Conservation (phyloP, 2,797 vertebrate genomes). For the Vireo griseus region DNA sequence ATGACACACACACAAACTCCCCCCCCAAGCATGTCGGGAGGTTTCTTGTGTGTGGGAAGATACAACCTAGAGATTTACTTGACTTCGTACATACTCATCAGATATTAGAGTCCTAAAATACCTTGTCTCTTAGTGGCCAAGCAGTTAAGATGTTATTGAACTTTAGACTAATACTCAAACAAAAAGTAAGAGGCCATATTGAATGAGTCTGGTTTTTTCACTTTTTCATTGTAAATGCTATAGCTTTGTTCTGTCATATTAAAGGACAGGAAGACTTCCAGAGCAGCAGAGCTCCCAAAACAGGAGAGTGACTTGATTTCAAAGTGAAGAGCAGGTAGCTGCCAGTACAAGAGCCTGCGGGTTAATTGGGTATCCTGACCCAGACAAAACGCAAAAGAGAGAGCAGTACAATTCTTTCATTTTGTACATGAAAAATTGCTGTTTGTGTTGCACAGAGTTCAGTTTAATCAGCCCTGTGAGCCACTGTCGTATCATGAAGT, state of each 20-base stretch:
- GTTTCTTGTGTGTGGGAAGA: background rate
- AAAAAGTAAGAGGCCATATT: slow-evolving; percentile 13
- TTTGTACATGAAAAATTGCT: slow-evolving; percentile 54
- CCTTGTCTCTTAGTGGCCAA: background rate
- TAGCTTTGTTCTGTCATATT: slow-evolving; percentile 52
- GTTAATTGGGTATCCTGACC: slow-evolving; percentile 72
- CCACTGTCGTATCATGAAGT: slow-evolving; percentile 23
- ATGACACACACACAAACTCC: background rate
- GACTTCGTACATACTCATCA: background rate
- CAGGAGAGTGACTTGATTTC: slow-evolving; percentile 64
- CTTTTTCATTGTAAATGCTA: slow-evolving; percentile 10
- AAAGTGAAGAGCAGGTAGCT: slow-evolving; percentile 67
- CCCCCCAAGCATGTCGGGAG: fast-evolving
- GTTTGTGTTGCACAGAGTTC: slow-evolving; percentile 60
- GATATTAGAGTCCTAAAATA: slow-evolving; percentile 16
- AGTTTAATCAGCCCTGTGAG: slow-evolving; percentile 63
- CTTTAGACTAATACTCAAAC: background rate
- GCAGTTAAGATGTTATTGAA: slow-evolving; percentile 47
- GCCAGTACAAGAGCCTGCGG: slow-evolving; percentile 49
- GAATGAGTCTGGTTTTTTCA: background rate
- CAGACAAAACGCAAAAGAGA: slow-evolving; percentile 67
- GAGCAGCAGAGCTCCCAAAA: slow-evolving; percentile 54
- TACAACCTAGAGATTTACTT: background rate
- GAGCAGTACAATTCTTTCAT: slow-evolving; percentile 58
- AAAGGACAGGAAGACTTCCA: slow-evolving; percentile 48